Evolutionary conservation across 64 coral and sea anemone genomes (phyloP).

Genomic region (Montipora cactus): DNA sequence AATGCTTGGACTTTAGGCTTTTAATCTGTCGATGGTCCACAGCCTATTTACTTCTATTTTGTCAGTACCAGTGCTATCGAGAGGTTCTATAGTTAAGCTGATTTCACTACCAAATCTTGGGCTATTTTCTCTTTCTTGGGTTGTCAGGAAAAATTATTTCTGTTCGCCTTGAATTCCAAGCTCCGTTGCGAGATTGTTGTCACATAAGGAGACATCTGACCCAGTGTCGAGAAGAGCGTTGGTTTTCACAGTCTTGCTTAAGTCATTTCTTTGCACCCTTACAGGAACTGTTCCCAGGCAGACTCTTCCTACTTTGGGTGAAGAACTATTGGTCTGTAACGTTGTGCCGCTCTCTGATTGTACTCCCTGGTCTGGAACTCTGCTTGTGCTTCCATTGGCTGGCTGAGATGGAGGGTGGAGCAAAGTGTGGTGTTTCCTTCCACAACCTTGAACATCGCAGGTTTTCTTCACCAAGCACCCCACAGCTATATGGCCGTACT

Average conservation of each 20-base stretch:
- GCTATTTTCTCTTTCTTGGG: constrained; percentile 36
- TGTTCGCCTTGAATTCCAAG: constrained; percentile 11
- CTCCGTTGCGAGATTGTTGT: constrained; percentile 12
- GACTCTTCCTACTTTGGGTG: neutral
- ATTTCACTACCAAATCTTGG: constrained; percentile 7
- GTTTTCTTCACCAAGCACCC: neutral
- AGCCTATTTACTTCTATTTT: constrained; percentile 39
- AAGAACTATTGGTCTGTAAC: neutral
- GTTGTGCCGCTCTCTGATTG: too few relatives aligned
- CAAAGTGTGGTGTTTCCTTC: constrained; percentile 46
- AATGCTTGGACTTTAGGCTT: constrained; percentile 35
- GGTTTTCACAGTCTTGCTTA: neutral
- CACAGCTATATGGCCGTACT: constrained; percentile 31
- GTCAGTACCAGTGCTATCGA: constrained; percentile 21
- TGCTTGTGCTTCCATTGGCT: neutral
- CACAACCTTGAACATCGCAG: constrained; percentile 1
- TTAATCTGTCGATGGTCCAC: constrained; percentile 50
- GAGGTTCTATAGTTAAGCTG: constrained; percentile 14
- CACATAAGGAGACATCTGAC: constrained; percentile 42
- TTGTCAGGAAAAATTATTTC: constrained; percentile 32
- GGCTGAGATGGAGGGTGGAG: constrained; percentile 28
- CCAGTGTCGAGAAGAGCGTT: constrained; percentile 41
- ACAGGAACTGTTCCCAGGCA: constrained; percentile 29
- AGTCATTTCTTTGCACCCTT: constrained; percentile 1
- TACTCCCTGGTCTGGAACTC: neutral